Evolutionary conservation across 2,888 invertebrate genomes (phyloP).

Genomic region (Macrophya annulata): DNA sequence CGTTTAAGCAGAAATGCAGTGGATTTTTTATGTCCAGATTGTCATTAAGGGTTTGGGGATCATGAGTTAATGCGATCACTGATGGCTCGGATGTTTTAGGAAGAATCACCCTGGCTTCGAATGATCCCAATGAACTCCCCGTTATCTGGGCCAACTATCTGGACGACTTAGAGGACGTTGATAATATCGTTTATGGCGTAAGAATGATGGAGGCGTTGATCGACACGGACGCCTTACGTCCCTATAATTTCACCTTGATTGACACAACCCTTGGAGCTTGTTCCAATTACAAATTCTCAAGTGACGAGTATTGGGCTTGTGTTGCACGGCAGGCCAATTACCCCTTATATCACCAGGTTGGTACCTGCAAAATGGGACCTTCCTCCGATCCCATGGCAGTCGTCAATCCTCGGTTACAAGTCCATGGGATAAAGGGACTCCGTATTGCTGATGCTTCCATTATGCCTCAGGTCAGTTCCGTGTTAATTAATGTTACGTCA

Average conservation of each 20-base stretch:
- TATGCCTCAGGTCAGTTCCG: too few relatives aligned
- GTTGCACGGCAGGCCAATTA: neutral
- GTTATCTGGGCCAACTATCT: constrained; percentile 90
- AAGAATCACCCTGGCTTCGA: constrained; percentile 83
- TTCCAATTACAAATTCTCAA: neutral
- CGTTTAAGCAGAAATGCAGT: neutral
- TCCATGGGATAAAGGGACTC: too few relatives aligned
- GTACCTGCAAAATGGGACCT: too few relatives aligned
- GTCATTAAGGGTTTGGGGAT: neutral
- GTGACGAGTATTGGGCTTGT: neutral
- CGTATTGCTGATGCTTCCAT: too few relatives aligned
- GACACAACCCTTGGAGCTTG: neutral
- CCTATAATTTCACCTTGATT: constrained; percentile 61
- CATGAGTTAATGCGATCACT: neutral
- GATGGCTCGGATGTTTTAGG: constrained; percentile 63
- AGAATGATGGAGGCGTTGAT: constrained; percentile 82
- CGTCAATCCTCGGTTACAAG: too few relatives aligned
- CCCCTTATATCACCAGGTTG: neutral
- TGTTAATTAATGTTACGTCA: too few relatives aligned
- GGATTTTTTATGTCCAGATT: neutral
- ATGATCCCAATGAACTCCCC: constrained; percentile 86
- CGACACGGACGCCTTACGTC: constrained; percentile 80
- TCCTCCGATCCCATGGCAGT: too few relatives aligned
- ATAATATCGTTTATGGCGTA: constrained; percentile 84
- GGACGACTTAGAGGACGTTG: constrained; percentile 84